A percentile compares a stretch with the other conserved stretches of the same genome.
These are phyloP conservation scores for Peromyscus attwateri DNA, from an alignment of 2,797 vertebrate genomes.

Conservation along the genomic window DNA sequence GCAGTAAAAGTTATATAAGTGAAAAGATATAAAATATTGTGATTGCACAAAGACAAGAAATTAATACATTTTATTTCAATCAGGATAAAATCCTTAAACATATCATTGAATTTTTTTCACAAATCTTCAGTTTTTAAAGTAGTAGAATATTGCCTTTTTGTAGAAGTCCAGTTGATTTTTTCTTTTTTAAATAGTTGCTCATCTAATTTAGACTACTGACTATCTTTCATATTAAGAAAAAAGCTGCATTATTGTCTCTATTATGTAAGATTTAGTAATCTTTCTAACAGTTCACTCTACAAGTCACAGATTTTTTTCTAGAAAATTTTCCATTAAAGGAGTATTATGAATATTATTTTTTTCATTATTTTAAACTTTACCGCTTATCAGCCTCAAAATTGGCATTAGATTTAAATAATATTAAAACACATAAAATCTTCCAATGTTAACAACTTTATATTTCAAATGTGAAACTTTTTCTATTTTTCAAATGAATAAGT, in stretches of 20 bases:
- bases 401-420: conserved; percentile 65
- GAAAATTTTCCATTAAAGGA: conserved; percentile 64
- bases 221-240: conserved; percentile 65
- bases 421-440: conserved; percentile 65
- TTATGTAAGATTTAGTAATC: conserved; percentile 57
- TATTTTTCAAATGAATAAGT: conserved; percentile 69
- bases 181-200: conserved; percentile 56
- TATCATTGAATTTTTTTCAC: conserved; percentile 70
- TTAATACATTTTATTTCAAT: conserved; percentile 70
- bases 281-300: conserved; percentile 52
- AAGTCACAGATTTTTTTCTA: conserved; percentile 57
- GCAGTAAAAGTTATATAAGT: conserved; percentile 70
- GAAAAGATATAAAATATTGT: conserved; percentile 71
- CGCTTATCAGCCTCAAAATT: conserved; percentile 37
- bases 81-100: conserved; percentile 62
- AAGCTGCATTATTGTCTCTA: conserved; percentile 56
- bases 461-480: conserved; percentile 51
- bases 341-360: conserved; percentile 66
- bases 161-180: conserved; percentile 56
- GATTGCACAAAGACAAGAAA: conserved; percentile 74
- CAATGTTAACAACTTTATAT: conserved; percentile 51
- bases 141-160: conserved; percentile 56
- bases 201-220: conserved; percentile 44
- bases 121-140: conserved; percentile 64
- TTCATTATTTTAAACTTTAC: conserved; percentile 69